Percentiles rank a stretch among this genome's conserved stretches.
Conservation (phyloP, 2,888 invertebrate genomes). For the Rhagonycha lutea region DNA sequence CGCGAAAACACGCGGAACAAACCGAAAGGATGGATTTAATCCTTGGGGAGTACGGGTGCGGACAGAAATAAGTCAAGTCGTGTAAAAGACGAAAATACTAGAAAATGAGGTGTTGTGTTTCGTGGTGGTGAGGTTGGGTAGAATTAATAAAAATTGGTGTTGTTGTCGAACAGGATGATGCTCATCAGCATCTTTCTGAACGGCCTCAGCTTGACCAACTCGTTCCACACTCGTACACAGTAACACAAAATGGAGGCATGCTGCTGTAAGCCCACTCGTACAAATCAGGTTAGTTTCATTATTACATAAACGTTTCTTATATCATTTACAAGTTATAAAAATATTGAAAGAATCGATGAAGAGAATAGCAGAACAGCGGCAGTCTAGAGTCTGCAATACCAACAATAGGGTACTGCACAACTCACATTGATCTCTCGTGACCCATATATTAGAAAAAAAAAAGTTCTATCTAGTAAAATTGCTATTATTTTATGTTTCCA, state of each 20-base stretch:
- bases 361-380: slow-evolving; percentile 1
- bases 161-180: slow-evolving; percentile 34
- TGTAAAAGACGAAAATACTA: slow-evolving; percentile 39
- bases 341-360: background rate
- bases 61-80: slow-evolving; percentile 44
- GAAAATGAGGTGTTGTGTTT: slow-evolving; percentile 44
- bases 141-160: slow-evolving; percentile 22
- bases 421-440: slow-evolving; percentile 43
- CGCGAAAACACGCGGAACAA: slow-evolving; percentile 41
- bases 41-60: slow-evolving; percentile 49
- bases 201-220: slow-evolving; percentile 40
- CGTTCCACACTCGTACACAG: slow-evolving; percentile 42
- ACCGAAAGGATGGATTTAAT: slow-evolving; percentile 45
- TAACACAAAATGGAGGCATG: slow-evolving; percentile 48
- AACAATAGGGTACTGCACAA: slow-evolving; percentile 17
- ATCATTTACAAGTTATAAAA: background rate
- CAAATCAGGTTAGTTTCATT: slow-evolving; percentile 50
- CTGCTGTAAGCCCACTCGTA: slow-evolving; percentile 51
- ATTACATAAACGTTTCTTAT: slow-evolving; percentile 8
- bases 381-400: slow-evolving; percentile 14
- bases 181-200: slow-evolving; percentile 39
- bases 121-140: slow-evolving; percentile 34
- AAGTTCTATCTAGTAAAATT: background rate
- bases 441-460: slow-evolving; percentile 37
- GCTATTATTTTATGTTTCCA: background rate